Conservation (phyloP, 2,797 vertebrate genomes). For the Periparus ater region DNA sequence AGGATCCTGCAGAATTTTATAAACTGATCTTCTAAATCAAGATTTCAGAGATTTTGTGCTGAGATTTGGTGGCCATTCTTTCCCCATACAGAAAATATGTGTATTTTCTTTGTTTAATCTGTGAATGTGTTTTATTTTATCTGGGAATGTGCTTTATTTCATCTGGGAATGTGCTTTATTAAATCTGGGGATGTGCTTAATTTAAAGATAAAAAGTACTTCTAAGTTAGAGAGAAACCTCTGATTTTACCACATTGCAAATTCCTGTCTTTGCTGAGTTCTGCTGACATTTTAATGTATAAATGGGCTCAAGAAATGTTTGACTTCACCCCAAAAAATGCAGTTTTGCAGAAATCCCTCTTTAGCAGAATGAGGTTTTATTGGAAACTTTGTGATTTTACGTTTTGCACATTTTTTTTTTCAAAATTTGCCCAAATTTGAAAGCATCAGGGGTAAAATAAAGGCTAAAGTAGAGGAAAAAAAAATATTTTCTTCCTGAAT, state of each 20-base stretch:
- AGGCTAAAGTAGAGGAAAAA: neutral
- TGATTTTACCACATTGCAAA: neutral
- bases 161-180: neutral
- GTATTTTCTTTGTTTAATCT: neutral
- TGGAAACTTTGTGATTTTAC: neutral
- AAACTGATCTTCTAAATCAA: neutral
- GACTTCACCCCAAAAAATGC: neutral
- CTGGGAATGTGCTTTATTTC: neutral
- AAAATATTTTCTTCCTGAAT: neutral
- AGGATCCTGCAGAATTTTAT: neutral
- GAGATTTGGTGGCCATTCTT: neutral
- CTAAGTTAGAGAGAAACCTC: neutral
- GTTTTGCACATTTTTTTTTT: neutral
- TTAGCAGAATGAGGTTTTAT: neutral
- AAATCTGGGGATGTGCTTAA: neutral
- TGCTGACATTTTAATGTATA: neutral
- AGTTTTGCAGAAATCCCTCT: neutral
- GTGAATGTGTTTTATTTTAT: neutral
- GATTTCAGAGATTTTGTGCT: neutral
- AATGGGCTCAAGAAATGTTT: neutral
- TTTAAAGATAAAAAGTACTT: neutral
- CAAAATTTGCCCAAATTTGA: neutral
- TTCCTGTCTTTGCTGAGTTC: neutral
- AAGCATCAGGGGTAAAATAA: neutral
- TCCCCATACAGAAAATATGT: fast-evolving